Base-by-base conservation (phyloP, 2,113 vertebrate genomes). In the Dendrocopos noguchii region DNA sequence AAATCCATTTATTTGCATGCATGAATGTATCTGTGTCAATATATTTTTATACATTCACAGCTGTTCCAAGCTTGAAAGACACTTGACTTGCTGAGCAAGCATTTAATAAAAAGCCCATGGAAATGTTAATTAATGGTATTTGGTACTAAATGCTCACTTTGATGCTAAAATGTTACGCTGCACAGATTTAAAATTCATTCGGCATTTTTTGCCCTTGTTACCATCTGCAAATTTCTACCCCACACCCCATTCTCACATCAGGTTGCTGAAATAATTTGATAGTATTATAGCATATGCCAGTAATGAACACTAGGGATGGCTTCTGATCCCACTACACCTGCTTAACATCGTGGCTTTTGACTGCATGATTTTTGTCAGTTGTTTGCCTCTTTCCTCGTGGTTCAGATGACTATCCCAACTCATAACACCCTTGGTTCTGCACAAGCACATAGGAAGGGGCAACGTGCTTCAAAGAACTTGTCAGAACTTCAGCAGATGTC, bases 61-160 rank as follows among this genome's bases (percentile, higher is more conserved):
- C 95, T 96, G 95, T 93, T 95, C 68, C 0, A 7, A 76, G 96
- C 93, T 95, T 95, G 95, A 96, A 96, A 95, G 93, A 95, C 95
- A 94, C 94, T 96, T 95, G 95, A 94, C 90, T 96, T 96, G 95
- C 95, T 96, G 95, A 96, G 95, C 93, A 96, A 95, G 90, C 94
- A 86, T 95, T 94, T 96, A 94, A 96, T 96, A 95, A 95, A 96
- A 92, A 96, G 89, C 94, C 91, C 87, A 95, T 96, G 94, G 93
- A 96, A 96, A 96, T 95, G 94, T 96, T 95, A 96, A 96, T 96
- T 96, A 95, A 94, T 95, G 94, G 91, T 95, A 95, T 96, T 96
- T 94, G 94, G 91, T 94, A 96, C 95, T 96, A 91, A 96, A 96
- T 96, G 95, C 95, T 96, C 96, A 96, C 95, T 95, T 95, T 94